These are phyloP conservation scores for Acromyrmex charruanus DNA, from an alignment of 1,140 invertebrate species.

Conservation along the genomic window DNA sequence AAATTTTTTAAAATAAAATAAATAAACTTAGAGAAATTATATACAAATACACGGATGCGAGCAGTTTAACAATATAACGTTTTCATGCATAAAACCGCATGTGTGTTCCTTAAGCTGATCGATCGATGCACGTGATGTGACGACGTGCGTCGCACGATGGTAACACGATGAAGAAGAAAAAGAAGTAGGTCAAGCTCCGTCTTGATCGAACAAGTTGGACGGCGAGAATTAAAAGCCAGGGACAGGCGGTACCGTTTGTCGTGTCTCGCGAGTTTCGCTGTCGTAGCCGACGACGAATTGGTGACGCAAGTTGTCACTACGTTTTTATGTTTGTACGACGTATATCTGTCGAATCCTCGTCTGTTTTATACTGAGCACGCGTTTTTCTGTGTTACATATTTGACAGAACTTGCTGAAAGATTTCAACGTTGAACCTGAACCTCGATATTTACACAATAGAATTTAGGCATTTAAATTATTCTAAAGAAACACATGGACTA, in stretches of 20 bases:
- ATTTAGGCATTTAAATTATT: background rate
- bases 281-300: conserved; percentile 53
- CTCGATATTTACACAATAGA: background rate
- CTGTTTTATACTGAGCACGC: conserved; percentile 16
- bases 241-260: conserved; percentile 63
- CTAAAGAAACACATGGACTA: no score
- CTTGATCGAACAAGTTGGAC: conserved; percentile 58
- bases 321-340: conserved; percentile 25
- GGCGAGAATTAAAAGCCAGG: conserved; percentile 68
- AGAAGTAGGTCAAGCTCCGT: conserved; percentile 59
- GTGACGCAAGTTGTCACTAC: conserved; percentile 36
- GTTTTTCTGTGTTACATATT: conserved; percentile 36
- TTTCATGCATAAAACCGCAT: conserved; percentile 52
- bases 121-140: conserved; percentile 63
- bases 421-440: background rate
- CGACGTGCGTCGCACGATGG: conserved; percentile 39
- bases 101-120: conserved; percentile 60
- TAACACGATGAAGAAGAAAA: conserved; percentile 31
- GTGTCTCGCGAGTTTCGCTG: conserved; percentile 30
- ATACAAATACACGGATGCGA: background rate
- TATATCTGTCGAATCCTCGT: conserved; percentile 40
- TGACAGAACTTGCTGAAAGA: background rate
- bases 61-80: conserved; percentile 44
- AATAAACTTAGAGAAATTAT: background rate
- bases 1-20: background rate